These are phyloP conservation scores for Nyctereutes procyonoides DNA, from an alignment of 2,113 vertebrate genomes.

Conservation along the genomic window DNA sequence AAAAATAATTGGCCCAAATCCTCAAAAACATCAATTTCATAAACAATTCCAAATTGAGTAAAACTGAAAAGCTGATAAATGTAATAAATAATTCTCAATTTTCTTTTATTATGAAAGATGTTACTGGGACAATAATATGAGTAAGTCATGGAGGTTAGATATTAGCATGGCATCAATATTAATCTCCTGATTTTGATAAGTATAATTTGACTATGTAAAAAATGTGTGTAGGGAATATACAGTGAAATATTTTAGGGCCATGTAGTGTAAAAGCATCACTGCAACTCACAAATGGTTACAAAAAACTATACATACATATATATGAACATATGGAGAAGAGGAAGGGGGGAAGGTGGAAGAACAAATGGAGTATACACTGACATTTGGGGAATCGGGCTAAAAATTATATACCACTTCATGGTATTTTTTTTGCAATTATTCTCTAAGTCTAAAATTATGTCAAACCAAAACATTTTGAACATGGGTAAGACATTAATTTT, in stretches of 20 bases:
- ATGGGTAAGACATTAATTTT: not conserved
- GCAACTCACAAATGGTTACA: not conserved
- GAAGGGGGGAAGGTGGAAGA: not conserved
- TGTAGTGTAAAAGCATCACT: not conserved
- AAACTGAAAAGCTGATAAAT: slow-evolving; percentile 8
- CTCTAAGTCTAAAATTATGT: not conserved
- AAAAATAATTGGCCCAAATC: slow-evolving; percentile 9
- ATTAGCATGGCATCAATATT: not conserved
- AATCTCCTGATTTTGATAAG: slow-evolving; percentile 42
- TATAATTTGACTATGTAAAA: not conserved
- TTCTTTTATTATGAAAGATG: slow-evolving; percentile 32
- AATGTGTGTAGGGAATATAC: not conserved
- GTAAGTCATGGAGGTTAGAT: not conserved
- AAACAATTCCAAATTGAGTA: not conserved
- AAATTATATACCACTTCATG: not conserved
- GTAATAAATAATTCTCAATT: not conserved
- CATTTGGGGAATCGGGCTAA: not conserved
- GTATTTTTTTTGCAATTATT: not conserved
- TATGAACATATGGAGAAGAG: not conserved
- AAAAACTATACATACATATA: not conserved
- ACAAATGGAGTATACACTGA: not conserved
- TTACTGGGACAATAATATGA: not conserved
- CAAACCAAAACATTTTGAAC: not conserved
- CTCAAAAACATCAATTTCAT: not conserved
- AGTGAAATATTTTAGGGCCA: slow-evolving; percentile 22